These are phyloP conservation scores for Chitala chitala DNA, from an alignment of 2,113 vertebrate species.

Conservation along the genomic window DNA sequence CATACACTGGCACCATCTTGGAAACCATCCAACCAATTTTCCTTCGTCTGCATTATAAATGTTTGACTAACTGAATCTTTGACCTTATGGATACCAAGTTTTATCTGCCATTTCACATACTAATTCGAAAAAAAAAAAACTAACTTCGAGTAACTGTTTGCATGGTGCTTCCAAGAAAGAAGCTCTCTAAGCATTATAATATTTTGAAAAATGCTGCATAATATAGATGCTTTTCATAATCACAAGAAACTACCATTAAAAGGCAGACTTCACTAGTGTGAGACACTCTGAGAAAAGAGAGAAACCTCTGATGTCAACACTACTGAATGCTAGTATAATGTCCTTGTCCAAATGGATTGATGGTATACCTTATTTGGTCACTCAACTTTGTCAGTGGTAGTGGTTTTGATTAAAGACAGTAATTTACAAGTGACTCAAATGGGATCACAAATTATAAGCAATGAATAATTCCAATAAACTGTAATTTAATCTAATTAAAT, in stretches of 20 bases:
- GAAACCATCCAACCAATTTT: too few species aligned
- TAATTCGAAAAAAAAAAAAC: not conserved
- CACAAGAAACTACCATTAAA: not conserved
- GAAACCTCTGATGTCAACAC: slow-evolving; percentile 18
- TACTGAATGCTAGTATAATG: slow-evolving; percentile 13
- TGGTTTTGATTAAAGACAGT: slow-evolving; percentile 78
- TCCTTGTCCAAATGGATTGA: slow-evolving; percentile 42
- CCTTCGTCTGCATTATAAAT: too few species aligned
- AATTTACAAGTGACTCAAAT: slow-evolving; percentile 68
- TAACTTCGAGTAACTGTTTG: too few species aligned
- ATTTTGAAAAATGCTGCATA: not conserved
- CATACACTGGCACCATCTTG: too few species aligned
- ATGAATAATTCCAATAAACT: slow-evolving; percentile 87
- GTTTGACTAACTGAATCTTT: too few species aligned
- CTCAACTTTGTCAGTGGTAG: slow-evolving; percentile 57
- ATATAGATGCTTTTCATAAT: slow-evolving; percentile 1
- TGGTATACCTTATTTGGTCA: slow-evolving; percentile 48
- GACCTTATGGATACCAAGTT: too few species aligned
- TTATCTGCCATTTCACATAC: not conserved
- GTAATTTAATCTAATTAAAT: slow-evolving; percentile 76
- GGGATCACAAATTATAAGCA: slow-evolving; percentile 60
- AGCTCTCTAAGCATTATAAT: not conserved
- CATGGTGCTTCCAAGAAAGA: slow-evolving; percentile 11
- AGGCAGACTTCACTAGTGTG: slow-evolving; percentile 3
- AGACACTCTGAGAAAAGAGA: not conserved